These are phyloP conservation scores for Dicentrarchus labrax DNA, from an alignment of 2,113 vertebrate species.

Conservation along the genomic window DNA sequence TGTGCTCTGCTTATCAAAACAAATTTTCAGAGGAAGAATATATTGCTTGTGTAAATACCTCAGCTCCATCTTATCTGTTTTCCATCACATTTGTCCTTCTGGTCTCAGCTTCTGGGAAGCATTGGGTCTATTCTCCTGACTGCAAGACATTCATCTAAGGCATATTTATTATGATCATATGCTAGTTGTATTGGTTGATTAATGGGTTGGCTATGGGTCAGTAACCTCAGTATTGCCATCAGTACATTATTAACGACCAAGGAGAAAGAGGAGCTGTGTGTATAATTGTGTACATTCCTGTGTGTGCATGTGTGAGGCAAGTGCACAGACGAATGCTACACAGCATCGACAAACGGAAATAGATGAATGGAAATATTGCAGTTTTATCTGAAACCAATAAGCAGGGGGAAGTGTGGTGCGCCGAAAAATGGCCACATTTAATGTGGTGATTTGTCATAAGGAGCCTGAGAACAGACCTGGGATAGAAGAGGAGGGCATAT, in stretches of 20 bases:
- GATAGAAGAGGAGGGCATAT: constrained; percentile 51
- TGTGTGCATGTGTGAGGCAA: constrained; percentile 12
- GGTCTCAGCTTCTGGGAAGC: constrained; percentile 27
- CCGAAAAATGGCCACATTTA: constrained; percentile 69
- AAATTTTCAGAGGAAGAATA: constrained; percentile 30
- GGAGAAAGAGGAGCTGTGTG: constrained; percentile 52
- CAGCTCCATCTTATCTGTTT: constrained; percentile 54
- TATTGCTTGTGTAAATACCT: constrained; percentile 37
- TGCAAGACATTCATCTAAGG: constrained; percentile 56
- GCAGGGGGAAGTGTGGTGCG: constrained; percentile 59
- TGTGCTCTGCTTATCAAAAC: not conserved
- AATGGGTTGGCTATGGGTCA: constrained; percentile 79
- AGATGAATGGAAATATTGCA: constrained; percentile 78
- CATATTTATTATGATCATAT: constrained; percentile 79
- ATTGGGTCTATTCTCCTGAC: constrained; percentile 21
- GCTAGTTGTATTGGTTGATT: constrained; percentile 79
- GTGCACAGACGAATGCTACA: not conserved
- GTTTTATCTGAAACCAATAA: constrained; percentile 83
- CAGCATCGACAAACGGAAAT: constrained; percentile 69
- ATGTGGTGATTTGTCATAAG: constrained; percentile 79
- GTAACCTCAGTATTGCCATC: constrained; percentile 71
- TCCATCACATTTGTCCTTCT: constrained; percentile 63
- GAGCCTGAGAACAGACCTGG: constrained; percentile 35
- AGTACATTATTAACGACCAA: constrained; percentile 78
- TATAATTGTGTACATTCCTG: constrained; percentile 5